Base-by-base conservation (phyloP, 2,888 invertebrate species). In the Podabrus alpinus region DNA sequence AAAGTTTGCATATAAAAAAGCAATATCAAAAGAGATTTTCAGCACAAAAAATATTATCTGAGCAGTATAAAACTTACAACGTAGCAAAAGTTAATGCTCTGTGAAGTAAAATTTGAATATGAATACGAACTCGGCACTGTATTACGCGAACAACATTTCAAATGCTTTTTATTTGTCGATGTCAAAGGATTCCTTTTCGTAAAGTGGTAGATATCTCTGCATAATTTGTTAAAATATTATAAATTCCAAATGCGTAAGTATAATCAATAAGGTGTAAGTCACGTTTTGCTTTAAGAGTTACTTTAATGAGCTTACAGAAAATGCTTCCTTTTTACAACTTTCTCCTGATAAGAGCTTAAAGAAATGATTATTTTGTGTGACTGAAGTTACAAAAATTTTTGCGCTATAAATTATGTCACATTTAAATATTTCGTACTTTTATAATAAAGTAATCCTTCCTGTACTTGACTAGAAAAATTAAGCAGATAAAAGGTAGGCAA, bases 101-200 rank as follows among this genome's bases (percentile, higher is more conserved):
- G 78, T 75, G 73, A 78, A 78, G 76, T 73, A 69, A 78, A 76
- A 78, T 78, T 78, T 78, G 76, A 78, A 78, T 78, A 78, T 78
- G 78, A 78, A 78, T 78, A 70, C 74, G 72, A 74, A 77, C 76
- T 77, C 62, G 16, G 62, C 62, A 77, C 78, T 68, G 68, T 64
- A 66, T 29, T 72, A 59, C 24, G 69, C 62, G 64, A 71, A 66
- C 45, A 67, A 66, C 59, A 72, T 70, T 72, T 64, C 45, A 71
- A 68, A 59, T 61, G 59, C 29, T 61, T 29, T 64, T 69, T 69
- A 59, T 73, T 73, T 69, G 66, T 69, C 60, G 66, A 69, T 67
- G 73, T 73, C 73, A 69, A 69, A 66, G 67, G 69, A 69, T 72
- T 71, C 59, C 24, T 72, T 59, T 64, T 64, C 61, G 72, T 75